These are phyloP conservation scores for Anorthoa munda DNA, from an alignment of 2,888 invertebrate species.

Conservation along the genomic window DNA sequence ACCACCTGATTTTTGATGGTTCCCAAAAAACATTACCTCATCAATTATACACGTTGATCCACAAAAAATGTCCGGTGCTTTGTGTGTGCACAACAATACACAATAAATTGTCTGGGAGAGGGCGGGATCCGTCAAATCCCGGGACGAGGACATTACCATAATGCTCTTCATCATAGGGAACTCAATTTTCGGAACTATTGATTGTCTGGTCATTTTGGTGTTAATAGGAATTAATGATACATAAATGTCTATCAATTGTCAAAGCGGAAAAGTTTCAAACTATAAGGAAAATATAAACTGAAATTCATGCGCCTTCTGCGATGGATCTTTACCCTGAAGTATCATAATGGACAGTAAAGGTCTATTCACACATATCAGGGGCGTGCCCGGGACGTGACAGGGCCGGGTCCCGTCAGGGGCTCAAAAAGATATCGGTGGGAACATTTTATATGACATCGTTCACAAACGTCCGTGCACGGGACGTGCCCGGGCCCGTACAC, in stretches of 20 bases:
- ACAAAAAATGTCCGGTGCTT: conserved; percentile 49
- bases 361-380: no score
- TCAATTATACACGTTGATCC: conserved; percentile 59
- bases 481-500: no score
- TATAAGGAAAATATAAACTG: not conserved
- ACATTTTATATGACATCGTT: no score
- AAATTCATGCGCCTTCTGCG: not conserved
- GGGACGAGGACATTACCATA: conserved; percentile 64
- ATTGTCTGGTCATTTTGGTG: conserved; percentile 45
- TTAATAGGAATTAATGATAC: conserved; percentile 46
- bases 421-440: no score
- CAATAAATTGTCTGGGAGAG: conserved; percentile 66
- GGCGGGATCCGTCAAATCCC: conserved; percentile 65
- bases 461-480: no score
- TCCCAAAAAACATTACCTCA: conserved; percentile 50
- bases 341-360: not conserved
- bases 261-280: not conserved
- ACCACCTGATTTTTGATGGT: conserved; percentile 25
- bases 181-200: conserved; percentile 58
- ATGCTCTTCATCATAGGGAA: conserved; percentile 58
- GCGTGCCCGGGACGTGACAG: no score
- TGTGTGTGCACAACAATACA: conserved; percentile 61
- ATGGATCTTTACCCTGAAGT: not conserved
- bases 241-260: not conserved
- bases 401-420: no score